Conservation (phyloP, 2,888 invertebrate genomes). For the Danaus chrysippus region DNA sequence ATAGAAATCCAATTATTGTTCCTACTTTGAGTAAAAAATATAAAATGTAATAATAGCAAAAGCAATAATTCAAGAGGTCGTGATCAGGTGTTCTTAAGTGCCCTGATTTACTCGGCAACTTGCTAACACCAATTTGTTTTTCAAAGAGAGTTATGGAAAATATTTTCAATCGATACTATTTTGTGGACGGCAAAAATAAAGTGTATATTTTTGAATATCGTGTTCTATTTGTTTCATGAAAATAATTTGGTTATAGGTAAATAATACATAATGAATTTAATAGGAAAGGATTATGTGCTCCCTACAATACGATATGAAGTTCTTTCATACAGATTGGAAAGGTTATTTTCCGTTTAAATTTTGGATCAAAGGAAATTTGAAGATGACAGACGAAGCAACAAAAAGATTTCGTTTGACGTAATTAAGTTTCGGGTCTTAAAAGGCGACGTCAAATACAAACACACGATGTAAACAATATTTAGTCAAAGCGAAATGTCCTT, state of each 20-base stretch:
- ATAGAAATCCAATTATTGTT: constrained; percentile 27
- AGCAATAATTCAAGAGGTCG: constrained; percentile 41
- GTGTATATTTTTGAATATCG: neutral
- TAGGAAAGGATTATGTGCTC: neutral
- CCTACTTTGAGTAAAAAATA: constrained; percentile 21
- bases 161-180: constrained; percentile 23
- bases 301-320: neutral
- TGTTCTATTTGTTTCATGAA: neutral
- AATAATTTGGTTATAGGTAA: neutral
- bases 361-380: constrained; percentile 4
- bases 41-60: constrained; percentile 35
- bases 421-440: constrained; percentile 6
- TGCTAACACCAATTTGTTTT: constrained; percentile 34
- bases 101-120: constrained; percentile 43
- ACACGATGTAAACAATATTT: constrained; percentile 7
- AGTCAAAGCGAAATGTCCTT: constrained; percentile 7
- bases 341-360: constrained; percentile 5
- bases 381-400: constrained; percentile 5
- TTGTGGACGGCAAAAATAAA: constrained; percentile 1
- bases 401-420: constrained; percentile 7
- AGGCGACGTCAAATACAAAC: constrained; percentile 7
- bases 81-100: constrained; percentile 43
- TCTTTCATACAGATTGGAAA: neutral
- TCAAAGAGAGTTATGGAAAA: constrained; percentile 29
- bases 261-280: neutral